Conservation (phyloP, 2,888 invertebrate genomes). For the Gisinianus flammeolus region DNA sequence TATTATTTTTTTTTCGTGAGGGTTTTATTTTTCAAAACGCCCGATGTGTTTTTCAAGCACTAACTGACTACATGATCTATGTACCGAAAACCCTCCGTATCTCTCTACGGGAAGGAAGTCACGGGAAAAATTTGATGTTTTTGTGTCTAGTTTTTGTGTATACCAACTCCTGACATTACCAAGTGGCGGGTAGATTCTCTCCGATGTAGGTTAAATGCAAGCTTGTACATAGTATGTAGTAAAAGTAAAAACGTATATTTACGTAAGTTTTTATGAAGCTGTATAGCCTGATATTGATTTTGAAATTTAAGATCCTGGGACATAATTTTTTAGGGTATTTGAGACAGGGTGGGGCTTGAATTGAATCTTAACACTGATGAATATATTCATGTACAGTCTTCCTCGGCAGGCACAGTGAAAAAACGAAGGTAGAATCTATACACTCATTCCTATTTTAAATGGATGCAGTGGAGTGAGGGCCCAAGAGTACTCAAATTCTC, state of each 20-base stretch:
- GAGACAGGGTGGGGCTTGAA: conserved; percentile 24
- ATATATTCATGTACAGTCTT: not conserved
- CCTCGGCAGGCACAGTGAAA: not conserved
- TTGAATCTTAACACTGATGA: conserved; percentile 18
- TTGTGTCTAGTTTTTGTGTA: too few relatives aligned
- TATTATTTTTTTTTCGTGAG: too few relatives aligned
- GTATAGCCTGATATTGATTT: conserved; percentile 19
- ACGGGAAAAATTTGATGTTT: not conserved
- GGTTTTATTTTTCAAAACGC: too few relatives aligned
- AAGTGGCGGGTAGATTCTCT: not conserved
- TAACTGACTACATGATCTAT: too few relatives aligned
- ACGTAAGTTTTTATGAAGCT: not conserved
- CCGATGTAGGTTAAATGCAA: not conserved
- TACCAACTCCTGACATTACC: not conserved
- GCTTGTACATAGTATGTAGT: not conserved
- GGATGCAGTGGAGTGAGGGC: not conserved
- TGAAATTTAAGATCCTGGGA: conserved; percentile 12
- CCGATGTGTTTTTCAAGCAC: too few relatives aligned
- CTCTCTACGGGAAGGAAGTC: not conserved
- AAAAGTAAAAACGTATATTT: not conserved
- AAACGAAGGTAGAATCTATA: not conserved
- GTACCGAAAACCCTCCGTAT: too few relatives aligned
- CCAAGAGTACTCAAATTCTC: not conserved
- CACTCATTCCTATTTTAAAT: conserved; percentile 20
- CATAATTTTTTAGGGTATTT: not conserved